phyloP scores from a whole-genome alignment of 2,888 invertebrate species.

The Aphelenchoides bicaudatus region DNA sequence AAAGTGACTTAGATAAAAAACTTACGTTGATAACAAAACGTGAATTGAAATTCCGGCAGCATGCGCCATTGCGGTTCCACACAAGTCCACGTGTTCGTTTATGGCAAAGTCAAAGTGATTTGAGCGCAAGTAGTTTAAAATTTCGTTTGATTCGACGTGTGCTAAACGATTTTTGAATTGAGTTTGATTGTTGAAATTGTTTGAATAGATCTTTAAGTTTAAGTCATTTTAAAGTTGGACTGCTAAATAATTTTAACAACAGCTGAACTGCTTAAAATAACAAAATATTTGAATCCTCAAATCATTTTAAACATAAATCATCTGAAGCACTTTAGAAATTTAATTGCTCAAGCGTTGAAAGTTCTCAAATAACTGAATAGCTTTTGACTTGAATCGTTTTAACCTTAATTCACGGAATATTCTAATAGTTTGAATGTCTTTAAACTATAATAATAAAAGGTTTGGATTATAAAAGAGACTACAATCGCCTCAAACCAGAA shows the following conservation, averaged over 20 bases:
- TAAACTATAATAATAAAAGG: too few relatives aligned
- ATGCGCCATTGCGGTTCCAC: conserved; percentile 31
- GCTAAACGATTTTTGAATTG: conserved; percentile 2
- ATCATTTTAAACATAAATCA: too few relatives aligned
- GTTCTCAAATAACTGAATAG: too few relatives aligned
- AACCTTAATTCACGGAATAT: too few relatives aligned
- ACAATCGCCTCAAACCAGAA: too few relatives aligned
- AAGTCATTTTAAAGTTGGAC: neutral
- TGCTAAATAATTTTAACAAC: neutral
- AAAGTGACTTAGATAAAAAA: neutral
- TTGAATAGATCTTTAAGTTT: neutral
- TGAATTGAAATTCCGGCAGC: conserved; percentile 34
- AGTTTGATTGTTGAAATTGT: too few relatives aligned
- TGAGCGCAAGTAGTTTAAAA: neutral
- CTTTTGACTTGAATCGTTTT: too few relatives aligned
- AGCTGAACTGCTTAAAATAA: neutral
- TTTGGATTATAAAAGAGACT: too few relatives aligned
- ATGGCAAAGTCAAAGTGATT: conserved; percentile 20
- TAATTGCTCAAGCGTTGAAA: too few relatives aligned
- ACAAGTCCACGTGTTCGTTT: conserved; percentile 19
- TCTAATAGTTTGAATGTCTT: too few relatives aligned
- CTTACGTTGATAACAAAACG: conserved; percentile 32
- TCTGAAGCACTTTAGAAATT: too few relatives aligned
- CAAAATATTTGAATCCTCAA: neutral
- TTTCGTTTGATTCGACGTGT: conserved; percentile 4